Conservation (phyloP, 1,140 invertebrate genomes). For the Temnothorax curvispinosus region DNA sequence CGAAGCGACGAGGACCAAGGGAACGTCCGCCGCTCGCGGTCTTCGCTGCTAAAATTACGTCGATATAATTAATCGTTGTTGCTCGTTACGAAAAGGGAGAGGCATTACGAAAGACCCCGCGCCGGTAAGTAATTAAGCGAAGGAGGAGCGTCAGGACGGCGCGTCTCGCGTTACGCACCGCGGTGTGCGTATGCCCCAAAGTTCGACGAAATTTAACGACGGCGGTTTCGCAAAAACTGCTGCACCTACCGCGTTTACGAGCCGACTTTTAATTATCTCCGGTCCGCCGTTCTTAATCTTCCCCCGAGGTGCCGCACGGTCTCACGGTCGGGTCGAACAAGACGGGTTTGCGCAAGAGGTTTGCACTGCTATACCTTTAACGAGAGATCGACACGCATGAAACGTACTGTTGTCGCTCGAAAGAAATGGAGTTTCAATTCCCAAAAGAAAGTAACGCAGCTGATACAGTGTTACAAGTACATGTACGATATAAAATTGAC, state of each 20-base stretch:
- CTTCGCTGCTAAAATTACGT: slow-evolving; percentile 46
- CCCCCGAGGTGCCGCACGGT: background rate
- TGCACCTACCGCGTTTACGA: slow-evolving; percentile 40
- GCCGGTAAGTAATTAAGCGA: slow-evolving; percentile 28
- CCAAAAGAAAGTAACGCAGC: background rate
- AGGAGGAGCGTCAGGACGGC: background rate
- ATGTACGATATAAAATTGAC: background rate
- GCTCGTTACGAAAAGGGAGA: background rate
- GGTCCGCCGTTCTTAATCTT: slow-evolving; percentile 33
- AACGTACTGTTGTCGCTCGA: background rate
- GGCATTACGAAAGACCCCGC: background rate
- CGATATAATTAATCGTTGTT: slow-evolving; percentile 48
- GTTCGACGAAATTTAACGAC: slow-evolving; percentile 44
- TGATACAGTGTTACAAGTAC: background rate
- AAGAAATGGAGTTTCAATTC: background rate
- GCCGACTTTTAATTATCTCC: slow-evolving; percentile 50
- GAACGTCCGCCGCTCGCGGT: background rate
- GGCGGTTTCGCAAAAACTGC: slow-evolving; percentile 48
- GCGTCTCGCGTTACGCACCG: slow-evolving; percentile 28
- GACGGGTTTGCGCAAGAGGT: background rate
- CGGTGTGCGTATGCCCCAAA: background rate
- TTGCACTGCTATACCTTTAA: background rate
- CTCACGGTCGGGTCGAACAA: background rate
- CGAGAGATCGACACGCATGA: slow-evolving; percentile 13
- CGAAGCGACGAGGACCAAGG: background rate